These are phyloP conservation scores for Linurgus olivaceus DNA, from an alignment of 2,797 vertebrate genomes.

Conservation along the genomic window DNA sequence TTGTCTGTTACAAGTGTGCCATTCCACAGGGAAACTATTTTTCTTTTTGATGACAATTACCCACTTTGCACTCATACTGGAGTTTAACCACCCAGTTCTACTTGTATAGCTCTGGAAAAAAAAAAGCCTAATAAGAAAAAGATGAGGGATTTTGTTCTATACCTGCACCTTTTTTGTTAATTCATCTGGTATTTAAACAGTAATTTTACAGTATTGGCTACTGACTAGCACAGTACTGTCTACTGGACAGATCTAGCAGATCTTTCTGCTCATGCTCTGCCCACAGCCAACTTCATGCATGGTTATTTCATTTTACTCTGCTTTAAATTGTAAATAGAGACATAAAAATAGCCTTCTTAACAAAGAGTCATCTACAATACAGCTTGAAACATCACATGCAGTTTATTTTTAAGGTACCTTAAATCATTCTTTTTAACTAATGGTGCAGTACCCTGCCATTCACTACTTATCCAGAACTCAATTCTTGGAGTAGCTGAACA, in stretches of 20 bases:
- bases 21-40: not conserved
- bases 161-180: not conserved
- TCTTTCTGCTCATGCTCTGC: not conserved
- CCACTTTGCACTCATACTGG: not conserved
- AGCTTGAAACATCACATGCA: fast-evolving
- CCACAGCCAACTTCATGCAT: not conserved
- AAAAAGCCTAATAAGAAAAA: not conserved
- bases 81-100: not conserved
- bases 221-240: not conserved
- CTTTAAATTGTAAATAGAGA: not conserved
- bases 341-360: not conserved
- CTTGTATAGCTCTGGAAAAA: not conserved
- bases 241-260: not conserved
- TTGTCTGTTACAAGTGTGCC: not conserved
- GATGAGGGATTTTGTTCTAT: fast-evolving
- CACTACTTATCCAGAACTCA: not conserved
- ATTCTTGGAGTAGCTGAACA: not conserved
- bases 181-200: not conserved
- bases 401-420: not conserved
- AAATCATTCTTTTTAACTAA: not conserved
- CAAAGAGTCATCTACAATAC: not conserved
- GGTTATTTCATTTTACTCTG: not conserved
- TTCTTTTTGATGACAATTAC: not conserved
- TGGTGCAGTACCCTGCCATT: not conserved
- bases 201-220: not conserved